Conservation (phyloP, 2,113 vertebrate species). For the Halichoeres trimaculatus region DNA sequence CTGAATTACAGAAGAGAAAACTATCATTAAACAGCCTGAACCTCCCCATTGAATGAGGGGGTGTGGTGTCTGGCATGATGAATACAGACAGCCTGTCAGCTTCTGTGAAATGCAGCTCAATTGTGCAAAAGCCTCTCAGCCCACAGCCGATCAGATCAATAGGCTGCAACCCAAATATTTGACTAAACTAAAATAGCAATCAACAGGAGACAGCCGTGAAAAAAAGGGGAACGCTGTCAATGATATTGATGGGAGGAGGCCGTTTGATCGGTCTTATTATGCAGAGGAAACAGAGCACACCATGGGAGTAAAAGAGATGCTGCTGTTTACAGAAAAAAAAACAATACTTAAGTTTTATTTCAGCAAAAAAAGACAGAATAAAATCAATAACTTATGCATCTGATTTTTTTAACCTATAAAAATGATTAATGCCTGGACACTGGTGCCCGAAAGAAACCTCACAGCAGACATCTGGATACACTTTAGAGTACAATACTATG, state of each 20-base stretch:
- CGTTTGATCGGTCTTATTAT: constrained; percentile 41
- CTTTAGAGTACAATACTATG: constrained; percentile 12
- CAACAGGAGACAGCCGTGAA: constrained; percentile 28
- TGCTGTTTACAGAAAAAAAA: constrained; percentile 9
- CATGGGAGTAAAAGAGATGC: constrained; percentile 1
- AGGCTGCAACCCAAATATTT: constrained; percentile 59
- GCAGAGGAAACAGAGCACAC: constrained; percentile 16
- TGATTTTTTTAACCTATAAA: not conserved
- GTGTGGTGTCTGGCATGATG: constrained; percentile 12
- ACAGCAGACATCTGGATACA: constrained; percentile 27
- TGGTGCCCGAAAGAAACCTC: not conserved
- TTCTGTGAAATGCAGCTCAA: constrained; percentile 37
- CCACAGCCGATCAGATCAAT: constrained; percentile 42
- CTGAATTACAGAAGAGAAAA: constrained; percentile 27
- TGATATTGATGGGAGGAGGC: constrained; percentile 37
- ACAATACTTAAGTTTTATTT: not conserved
- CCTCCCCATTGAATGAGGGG: constrained; percentile 18
- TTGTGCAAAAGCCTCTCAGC: constrained; percentile 23
- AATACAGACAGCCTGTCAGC: constrained; percentile 36
- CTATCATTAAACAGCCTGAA: constrained; percentile 45
- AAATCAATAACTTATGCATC: not conserved
- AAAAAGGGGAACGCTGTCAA: constrained; percentile 27
- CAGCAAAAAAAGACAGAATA: too few relatives aligned
- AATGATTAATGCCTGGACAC: not conserved
- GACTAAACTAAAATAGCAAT: constrained; percentile 45